These are phyloP conservation scores for Cybosia mesomella DNA, from an alignment of 2,888 invertebrate genomes.

Conservation along the genomic window DNA sequence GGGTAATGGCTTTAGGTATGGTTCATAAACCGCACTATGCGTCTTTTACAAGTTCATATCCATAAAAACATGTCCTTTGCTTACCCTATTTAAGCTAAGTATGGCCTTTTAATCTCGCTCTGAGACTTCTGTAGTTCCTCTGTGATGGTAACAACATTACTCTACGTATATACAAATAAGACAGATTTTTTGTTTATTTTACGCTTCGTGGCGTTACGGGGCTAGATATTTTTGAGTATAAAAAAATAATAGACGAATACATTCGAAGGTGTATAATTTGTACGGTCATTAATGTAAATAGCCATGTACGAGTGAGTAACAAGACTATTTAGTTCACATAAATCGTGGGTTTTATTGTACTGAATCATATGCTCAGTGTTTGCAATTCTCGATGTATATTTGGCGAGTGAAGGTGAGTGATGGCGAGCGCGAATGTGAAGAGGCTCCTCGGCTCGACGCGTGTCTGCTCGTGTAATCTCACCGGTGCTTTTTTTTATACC, in stretches of 20 bases:
- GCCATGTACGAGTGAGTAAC: constrained; percentile 41
- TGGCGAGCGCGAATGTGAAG: too few relatives aligned
- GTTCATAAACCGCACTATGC: too few relatives aligned
- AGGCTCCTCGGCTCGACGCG: too few relatives aligned
- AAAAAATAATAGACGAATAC: constrained; percentile 50
- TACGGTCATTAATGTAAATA: constrained; percentile 53
- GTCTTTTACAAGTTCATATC: too few relatives aligned
- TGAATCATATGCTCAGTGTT: not conserved
- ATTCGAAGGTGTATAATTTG: constrained; percentile 51
- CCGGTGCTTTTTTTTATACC: too few relatives aligned
- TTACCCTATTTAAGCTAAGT: too few relatives aligned
- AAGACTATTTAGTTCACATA: constrained; percentile 43
- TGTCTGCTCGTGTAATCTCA: too few relatives aligned
- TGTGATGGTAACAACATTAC: constrained; percentile 10
- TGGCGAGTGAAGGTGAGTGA: not conserved
- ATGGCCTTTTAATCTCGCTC: not conserved
- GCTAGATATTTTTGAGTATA: constrained; percentile 44
- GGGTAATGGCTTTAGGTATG: too few relatives aligned
- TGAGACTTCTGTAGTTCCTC: constrained; percentile 21
- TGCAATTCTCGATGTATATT: not conserved
- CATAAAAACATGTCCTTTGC: too few relatives aligned
- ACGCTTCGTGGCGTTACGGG: constrained; percentile 57
- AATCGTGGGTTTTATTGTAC: constrained; percentile 20
- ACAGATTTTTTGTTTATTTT: constrained; percentile 63
- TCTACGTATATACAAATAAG: constrained; percentile 55